These are phyloP conservation scores for Paradoxurus hermaphroditus DNA, from an alignment of 2,113 vertebrate species.

Conservation along the genomic window DNA sequence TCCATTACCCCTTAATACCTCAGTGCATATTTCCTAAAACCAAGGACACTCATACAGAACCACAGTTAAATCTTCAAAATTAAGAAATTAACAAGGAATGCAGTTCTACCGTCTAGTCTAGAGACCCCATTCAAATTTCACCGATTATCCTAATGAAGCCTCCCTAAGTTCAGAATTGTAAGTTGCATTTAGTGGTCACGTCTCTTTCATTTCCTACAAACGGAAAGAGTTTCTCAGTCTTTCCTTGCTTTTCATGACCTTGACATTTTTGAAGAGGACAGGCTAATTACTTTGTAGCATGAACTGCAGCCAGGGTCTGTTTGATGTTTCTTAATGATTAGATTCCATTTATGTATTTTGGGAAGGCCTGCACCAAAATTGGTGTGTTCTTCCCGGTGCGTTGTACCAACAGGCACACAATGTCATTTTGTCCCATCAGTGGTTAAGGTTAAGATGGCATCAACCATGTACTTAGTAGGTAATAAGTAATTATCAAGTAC, in stretches of 20 bases:
- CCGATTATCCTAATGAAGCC: background rate
- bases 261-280: conserved; percentile 27
- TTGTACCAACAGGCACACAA: background rate
- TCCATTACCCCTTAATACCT: background rate
- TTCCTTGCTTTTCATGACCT: background rate
- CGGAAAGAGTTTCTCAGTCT: background rate
- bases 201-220: conserved; percentile 26
- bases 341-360: background rate
- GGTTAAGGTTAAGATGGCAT: background rate
- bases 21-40: conserved; percentile 1
- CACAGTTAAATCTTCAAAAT: background rate
- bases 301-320: background rate
- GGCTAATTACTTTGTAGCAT: background rate
- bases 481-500: conserved; percentile 34
- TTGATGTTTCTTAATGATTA: conserved; percentile 30
- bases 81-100: background rate
- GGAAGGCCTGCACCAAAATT: background rate
- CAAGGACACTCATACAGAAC: background rate
- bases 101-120: background rate
- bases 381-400: background rate
- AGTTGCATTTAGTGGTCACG: background rate
- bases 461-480: background rate
- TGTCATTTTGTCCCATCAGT: background rate
- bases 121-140: background rate
- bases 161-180: conserved; percentile 12